These are phyloP conservation scores for Spilarctia lutea DNA, from an alignment of 2,888 invertebrate species.

Conservation along the genomic window DNA sequence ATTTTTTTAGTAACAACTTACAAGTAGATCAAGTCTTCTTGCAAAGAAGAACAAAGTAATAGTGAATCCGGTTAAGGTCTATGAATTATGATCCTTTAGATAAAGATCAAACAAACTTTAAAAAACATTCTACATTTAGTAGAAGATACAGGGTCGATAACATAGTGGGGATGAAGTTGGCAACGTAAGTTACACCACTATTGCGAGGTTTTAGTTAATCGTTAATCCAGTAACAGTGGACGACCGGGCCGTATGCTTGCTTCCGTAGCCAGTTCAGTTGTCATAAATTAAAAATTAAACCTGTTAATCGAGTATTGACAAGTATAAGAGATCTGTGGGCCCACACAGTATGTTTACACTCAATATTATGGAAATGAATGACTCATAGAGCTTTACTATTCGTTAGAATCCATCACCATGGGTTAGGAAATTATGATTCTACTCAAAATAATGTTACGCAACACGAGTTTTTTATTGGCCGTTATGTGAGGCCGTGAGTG, in stretches of 20 bases:
- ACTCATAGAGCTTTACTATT: neutral
- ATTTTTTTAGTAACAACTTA: neutral
- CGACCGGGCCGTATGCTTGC: neutral
- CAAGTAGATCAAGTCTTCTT: neutral
- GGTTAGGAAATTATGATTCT: neutral
- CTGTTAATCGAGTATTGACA: neutral
- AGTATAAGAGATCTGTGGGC: neutral
- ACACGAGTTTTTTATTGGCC: neutral
- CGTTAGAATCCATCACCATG: neutral
- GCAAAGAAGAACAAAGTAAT: neutral
- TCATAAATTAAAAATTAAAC: neutral
- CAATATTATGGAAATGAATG: too few relatives aligned
- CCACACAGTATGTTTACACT: neutral
- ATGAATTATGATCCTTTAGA: neutral
- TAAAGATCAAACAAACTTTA: neutral
- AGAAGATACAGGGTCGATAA: neutral
- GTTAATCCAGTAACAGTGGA: neutral
- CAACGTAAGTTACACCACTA: neutral
- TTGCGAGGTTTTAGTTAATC: neutral
- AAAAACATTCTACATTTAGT: neutral
- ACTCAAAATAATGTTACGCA: slow-evolving; percentile 6
- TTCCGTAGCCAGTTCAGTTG: neutral
- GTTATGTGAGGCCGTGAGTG: neutral
- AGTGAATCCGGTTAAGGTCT: neutral
- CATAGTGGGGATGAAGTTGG: neutral